Percentiles rank a stretch among this genome's conserved stretches.
Evolutionary conservation across 2,113 vertebrate genomes (phyloP).

Genomic region (Trachemys scripta): DNA sequence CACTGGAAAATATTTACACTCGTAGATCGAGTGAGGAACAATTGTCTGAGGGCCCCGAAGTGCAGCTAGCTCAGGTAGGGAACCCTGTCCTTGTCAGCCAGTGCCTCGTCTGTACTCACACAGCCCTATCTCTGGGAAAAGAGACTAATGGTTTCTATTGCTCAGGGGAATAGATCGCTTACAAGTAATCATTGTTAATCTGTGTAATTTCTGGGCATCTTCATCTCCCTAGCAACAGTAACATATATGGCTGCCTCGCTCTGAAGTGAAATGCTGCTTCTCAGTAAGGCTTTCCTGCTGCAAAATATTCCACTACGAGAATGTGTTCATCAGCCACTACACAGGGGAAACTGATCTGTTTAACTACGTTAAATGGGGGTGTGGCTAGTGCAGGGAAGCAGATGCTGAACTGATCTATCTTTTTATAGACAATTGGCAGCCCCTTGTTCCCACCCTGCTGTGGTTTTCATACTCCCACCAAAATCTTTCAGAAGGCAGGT

Average conservation of each 20-base stretch:
- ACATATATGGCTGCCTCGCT: not conserved
- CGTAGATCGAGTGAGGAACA: not conserved
- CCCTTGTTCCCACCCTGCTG: not conserved
- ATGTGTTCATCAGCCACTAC: not conserved
- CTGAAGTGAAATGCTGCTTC: not conserved
- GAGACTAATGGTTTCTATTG: not conserved
- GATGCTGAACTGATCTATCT: not conserved
- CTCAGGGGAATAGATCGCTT: rapidly evolving
- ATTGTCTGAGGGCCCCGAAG: not conserved
- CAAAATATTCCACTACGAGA: not conserved
- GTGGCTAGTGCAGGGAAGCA: not conserved
- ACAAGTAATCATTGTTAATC: not conserved
- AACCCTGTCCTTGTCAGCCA: not conserved
- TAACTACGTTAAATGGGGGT: not conserved
- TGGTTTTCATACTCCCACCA: rapidly evolving
- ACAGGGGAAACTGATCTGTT: not conserved
- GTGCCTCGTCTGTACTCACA: not conserved
- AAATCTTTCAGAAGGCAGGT: not conserved
- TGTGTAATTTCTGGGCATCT: not conserved
- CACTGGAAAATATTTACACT: not conserved
- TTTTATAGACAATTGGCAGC: not conserved
- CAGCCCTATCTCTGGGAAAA: rapidly evolving
- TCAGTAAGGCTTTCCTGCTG: not conserved
- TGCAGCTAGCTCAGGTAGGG: not conserved
- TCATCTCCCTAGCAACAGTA: not conserved